Conservation (phyloP, 2,797 vertebrate species). For the Megalops cyprinoides region DNA sequence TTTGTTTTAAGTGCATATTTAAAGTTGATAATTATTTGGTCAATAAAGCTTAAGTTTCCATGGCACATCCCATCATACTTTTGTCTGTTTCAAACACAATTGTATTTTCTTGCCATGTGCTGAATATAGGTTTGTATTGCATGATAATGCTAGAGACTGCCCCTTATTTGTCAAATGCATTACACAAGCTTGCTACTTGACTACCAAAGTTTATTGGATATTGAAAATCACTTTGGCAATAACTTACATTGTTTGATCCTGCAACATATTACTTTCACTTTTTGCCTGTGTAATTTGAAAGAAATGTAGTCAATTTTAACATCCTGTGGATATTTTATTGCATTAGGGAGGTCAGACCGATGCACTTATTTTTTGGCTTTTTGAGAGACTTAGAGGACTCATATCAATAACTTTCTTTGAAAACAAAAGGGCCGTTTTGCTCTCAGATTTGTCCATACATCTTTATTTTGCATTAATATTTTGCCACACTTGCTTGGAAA, state of each 20-base stretch:
- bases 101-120: neutral
- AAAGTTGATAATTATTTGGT: constrained; percentile 5
- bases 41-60: neutral
- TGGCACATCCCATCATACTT: no score
- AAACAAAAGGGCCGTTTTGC: constrained; percentile 24
- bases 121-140: neutral
- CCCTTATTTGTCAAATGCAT: no score
- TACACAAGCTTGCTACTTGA: no score
- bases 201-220: no score
- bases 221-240: no score
- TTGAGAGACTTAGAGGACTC: neutral
- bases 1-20: neutral
- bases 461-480: constrained; percentile 63
- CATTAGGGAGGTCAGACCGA: neutral
- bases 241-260: no score
- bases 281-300: constrained; percentile 2
- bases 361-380: neutral
- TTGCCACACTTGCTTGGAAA: constrained; percentile 54
- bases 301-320: neutral
- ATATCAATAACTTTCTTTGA: neutral
- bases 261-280: neutral
- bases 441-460: constrained; percentile 37
- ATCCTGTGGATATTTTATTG: neutral
- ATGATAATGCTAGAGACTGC: no score
- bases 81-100: no score